These are phyloP conservation scores for Colius striatus DNA, from an alignment of 2,113 vertebrate species.

Conservation along the genomic window DNA sequence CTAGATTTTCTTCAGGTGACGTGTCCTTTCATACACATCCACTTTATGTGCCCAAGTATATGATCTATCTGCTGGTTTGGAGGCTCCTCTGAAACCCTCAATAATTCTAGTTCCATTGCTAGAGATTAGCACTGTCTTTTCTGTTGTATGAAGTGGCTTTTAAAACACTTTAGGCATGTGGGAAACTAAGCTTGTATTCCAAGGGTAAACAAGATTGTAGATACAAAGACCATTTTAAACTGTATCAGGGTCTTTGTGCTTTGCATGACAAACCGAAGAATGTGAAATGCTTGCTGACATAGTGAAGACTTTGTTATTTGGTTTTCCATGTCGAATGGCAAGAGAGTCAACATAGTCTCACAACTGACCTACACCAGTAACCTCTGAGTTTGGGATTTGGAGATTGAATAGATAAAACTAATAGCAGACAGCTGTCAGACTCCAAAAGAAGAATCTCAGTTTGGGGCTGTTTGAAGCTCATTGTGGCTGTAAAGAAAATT, in stretches of 20 bases:
- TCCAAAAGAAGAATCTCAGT: background rate
- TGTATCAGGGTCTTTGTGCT: slow-evolving; percentile 49
- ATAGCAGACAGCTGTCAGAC: slow-evolving; percentile 35
- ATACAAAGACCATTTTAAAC: slow-evolving; percentile 54
- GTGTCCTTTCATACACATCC: background rate
- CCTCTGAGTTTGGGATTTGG: slow-evolving; percentile 54
- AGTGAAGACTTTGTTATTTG: slow-evolving; percentile 62
- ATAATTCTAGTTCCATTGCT: background rate
- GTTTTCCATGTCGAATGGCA: slow-evolving; percentile 61
- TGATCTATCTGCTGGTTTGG: background rate
- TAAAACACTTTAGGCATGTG: slow-evolving; percentile 36
- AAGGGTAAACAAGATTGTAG: slow-evolving; percentile 55
- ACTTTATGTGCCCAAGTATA: background rate
- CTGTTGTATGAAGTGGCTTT: slow-evolving; percentile 39
- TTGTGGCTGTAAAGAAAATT: background rate
- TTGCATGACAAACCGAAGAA: slow-evolving; percentile 62
- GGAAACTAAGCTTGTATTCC: slow-evolving; percentile 49
- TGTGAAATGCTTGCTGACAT: slow-evolving; percentile 53
- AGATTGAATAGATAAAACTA: slow-evolving; percentile 62
- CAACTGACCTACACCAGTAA: slow-evolving; percentile 49
- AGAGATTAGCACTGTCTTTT: slow-evolving; percentile 31
- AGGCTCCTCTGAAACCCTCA: background rate
- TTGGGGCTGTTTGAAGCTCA: background rate
- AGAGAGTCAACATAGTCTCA: slow-evolving; percentile 55
- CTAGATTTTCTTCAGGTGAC: background rate